These are phyloP conservation scores for Aspiorhynchus laticeps DNA, from an alignment of 2,113 vertebrate genomes.

Conservation along the genomic window DNA sequence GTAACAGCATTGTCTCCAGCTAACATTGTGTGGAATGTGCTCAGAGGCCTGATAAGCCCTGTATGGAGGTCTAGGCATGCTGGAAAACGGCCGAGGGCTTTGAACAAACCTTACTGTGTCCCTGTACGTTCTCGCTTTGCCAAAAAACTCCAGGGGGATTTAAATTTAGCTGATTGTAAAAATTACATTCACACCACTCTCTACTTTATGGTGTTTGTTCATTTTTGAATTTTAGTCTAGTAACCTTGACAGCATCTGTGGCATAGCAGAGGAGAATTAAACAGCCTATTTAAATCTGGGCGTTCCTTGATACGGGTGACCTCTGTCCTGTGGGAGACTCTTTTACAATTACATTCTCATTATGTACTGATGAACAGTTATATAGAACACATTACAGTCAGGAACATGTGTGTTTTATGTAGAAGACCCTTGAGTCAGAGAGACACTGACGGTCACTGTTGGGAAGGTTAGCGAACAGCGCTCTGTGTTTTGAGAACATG, in stretches of 20 bases:
- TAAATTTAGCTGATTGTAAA: not conserved
- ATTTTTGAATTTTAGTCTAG: not conserved
- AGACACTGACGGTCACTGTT: conserved; percentile 2
- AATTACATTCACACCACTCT: not conserved
- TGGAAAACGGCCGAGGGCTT: not conserved
- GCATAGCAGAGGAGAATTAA: not conserved
- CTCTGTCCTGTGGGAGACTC: not conserved
- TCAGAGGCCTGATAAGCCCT: conserved; percentile 21
- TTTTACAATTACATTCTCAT: not conserved
- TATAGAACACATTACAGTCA: conserved; percentile 2
- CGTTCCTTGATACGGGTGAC: not conserved
- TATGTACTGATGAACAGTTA: not conserved
- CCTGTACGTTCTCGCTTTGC: not conserved
- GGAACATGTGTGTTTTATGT: not conserved
- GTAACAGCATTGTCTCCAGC: conserved; percentile 21
- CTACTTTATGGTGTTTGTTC: not conserved
- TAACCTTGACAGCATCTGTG: not conserved
- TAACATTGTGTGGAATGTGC: conserved; percentile 31
- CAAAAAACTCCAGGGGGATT: not conserved
- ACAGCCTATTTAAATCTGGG: not conserved
- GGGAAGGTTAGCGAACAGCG: not conserved
- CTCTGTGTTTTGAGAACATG: not conserved
- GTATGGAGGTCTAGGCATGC: conserved; percentile 35
- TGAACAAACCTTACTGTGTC: not conserved
- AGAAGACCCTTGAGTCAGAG: not conserved